Percentiles rank a stretch among this genome's conserved stretches.
phyloP scores from a whole-genome alignment of 2,797 vertebrate species.

The Uromys caudimaculatus region DNA sequence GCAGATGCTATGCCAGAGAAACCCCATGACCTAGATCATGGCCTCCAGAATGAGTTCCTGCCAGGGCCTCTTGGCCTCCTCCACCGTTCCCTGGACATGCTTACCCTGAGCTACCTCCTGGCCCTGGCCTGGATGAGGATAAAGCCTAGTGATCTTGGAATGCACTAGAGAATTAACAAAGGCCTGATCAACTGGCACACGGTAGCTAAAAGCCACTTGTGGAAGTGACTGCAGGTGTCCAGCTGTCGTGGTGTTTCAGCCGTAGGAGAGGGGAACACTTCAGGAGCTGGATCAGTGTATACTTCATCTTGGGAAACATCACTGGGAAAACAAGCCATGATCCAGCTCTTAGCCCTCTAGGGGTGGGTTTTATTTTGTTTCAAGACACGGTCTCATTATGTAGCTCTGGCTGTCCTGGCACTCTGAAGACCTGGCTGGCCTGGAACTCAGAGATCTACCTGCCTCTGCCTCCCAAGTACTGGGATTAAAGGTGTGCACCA shows the following conservation, averaged over 20 bases:
- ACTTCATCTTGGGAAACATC: not conserved
- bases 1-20: not conserved
- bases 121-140: not conserved
- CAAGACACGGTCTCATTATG: not conserved
- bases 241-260: constrained; percentile 37
- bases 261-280: not conserved
- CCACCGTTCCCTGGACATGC: not conserved
- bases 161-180: not conserved
- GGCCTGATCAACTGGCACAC: not conserved
- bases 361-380: not conserved
- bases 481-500: not conserved
- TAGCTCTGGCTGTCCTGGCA: not conserved
- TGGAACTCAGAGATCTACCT: not conserved
- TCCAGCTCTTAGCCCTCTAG: not conserved
- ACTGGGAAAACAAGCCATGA: not conserved
- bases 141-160: not conserved
- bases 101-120: not conserved
- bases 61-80: constrained; percentile 7
- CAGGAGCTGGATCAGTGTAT: constrained; percentile 19
- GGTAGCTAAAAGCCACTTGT: not conserved
- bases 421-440: not conserved
- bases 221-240: not conserved
- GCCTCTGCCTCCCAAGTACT: not conserved
- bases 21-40: not conserved
- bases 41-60: not conserved